phyloP scores from a whole-genome alignment of 2,113 vertebrate genomes.

The Fulica atra region DNA sequence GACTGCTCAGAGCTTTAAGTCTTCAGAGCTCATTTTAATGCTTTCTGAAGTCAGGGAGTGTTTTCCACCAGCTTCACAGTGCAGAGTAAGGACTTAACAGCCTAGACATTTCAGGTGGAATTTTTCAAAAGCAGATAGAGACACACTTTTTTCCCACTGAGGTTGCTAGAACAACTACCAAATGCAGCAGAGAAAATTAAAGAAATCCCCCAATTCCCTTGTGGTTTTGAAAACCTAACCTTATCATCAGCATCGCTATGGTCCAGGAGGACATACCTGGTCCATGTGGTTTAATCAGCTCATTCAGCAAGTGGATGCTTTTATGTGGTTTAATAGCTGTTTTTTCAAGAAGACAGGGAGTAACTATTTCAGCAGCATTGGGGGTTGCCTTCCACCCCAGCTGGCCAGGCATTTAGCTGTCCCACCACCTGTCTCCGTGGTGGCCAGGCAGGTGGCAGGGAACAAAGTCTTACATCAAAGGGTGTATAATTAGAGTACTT shows the following conservation, averaged over 20 bases:
- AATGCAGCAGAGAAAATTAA: not conserved
- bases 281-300: not conserved
- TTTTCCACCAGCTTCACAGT: not conserved
- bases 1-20: not conserved
- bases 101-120: not conserved
- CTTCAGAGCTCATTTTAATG: not conserved
- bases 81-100: not conserved
- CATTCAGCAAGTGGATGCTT: not conserved
- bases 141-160: not conserved
- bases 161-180: not conserved
- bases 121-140: not conserved
- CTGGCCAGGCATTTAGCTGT: not conserved
- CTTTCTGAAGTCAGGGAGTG: not conserved
- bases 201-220: not conserved
- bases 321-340: not conserved
- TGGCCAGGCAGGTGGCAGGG: not conserved
- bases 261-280: not conserved
- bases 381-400: not conserved
- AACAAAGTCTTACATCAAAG: not conserved
- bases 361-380: not conserved
- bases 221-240: not conserved
- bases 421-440: accelerated
- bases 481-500: not conserved
- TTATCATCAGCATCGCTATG: not conserved
- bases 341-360: not conserved